phyloP scores from a whole-genome alignment of 2,113 vertebrate genomes.

The Paramisgurnus dabryanus region DNA sequence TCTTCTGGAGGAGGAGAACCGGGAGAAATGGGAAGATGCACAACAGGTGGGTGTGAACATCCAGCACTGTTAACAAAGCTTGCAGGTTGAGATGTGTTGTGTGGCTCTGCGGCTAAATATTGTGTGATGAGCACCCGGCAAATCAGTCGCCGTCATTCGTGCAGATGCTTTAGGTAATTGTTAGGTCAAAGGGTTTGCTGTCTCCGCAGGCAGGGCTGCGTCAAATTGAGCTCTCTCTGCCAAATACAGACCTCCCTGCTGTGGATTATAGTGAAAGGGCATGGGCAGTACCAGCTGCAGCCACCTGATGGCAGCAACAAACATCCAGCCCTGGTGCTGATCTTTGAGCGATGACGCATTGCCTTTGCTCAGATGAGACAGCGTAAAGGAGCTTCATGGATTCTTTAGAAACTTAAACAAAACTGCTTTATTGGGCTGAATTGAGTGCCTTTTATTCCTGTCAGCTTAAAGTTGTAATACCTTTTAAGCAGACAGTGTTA shows the following conservation, averaged over 20 bases:
- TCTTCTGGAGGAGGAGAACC: conserved; percentile 97
- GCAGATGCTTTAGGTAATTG: conserved; percentile 37
- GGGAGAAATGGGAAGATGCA: conserved; percentile 97
- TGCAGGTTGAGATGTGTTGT: conserved; percentile 10
- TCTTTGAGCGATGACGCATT: conserved; percentile 1
- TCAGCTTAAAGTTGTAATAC: background rate
- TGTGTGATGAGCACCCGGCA: conserved; percentile 26
- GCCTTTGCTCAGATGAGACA: conserved; percentile 10
- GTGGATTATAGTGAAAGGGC: background rate
- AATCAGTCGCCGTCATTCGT: conserved; percentile 38
- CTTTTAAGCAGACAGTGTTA: conserved; percentile 32
- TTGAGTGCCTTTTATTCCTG: background rate
- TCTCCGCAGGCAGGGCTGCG: conserved; percentile 23
- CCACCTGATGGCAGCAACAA: conserved; percentile 62
- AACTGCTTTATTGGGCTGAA: conserved; percentile 35
- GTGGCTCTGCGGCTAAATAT: background rate
- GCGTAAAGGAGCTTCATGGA: conserved; percentile 29
- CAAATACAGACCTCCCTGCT: conserved; percentile 18
- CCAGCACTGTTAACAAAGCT: background rate
- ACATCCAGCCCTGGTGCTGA: conserved; percentile 20
- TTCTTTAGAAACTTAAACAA: conserved; percentile 22
- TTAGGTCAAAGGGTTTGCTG: conserved; percentile 36
- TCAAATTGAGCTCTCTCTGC: conserved; percentile 12
- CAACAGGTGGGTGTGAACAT: conserved; percentile 85
- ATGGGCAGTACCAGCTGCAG: conserved; percentile 29